Evolutionary conservation across 2,113 vertebrate species (phyloP).

Genomic region (Seriola dumerili): DNA sequence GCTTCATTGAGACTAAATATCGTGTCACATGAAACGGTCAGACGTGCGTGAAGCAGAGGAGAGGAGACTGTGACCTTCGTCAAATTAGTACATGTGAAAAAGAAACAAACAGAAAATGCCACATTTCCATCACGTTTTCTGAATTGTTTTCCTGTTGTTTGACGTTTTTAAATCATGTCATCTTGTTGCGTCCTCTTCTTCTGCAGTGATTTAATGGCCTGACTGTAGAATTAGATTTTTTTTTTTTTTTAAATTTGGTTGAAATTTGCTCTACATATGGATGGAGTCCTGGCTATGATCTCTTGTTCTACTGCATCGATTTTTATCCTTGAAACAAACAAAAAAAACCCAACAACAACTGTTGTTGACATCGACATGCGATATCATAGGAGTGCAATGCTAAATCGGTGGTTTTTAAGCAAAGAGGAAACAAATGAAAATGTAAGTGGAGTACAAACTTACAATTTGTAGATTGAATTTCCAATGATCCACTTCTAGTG

Average conservation of each 20-base stretch:
- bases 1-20: background rate
- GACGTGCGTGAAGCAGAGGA: background rate
- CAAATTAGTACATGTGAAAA: background rate
- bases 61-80: background rate
- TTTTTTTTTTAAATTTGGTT: background rate
- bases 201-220: no score
- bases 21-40: no score
- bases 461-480: background rate
- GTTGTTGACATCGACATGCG: background rate
- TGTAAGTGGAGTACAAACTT: background rate
- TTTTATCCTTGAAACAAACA: background rate
- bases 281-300: background rate
- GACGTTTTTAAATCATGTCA: background rate
- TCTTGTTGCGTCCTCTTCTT: background rate
- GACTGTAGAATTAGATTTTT: background rate
- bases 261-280: background rate
- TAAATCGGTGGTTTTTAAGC: background rate
- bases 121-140: background rate
- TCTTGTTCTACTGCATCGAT: background rate
- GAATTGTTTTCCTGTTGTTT: background rate
- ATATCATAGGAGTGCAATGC: background rate
- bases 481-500: background rate
- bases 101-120: background rate
- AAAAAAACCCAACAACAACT: no score
- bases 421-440: conserved; percentile 10